Conservation (phyloP, 2,888 invertebrate genomes). For the Drosophila ezoana region DNA sequence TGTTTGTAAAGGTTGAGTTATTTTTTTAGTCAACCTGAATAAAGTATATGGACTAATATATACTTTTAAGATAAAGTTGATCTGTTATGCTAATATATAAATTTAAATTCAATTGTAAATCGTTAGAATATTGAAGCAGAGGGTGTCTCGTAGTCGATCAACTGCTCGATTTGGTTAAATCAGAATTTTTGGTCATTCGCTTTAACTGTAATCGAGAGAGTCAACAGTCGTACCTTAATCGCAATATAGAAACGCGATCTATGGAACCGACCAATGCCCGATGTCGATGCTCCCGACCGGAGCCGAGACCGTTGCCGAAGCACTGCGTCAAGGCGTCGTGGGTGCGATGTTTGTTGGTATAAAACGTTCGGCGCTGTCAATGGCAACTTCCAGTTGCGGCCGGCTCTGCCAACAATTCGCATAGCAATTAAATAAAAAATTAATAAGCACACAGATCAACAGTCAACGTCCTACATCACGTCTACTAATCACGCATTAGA, state of each 20-base stretch:
- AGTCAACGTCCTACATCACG: conserved; percentile 41
- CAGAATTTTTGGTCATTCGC: conserved; percentile 38
- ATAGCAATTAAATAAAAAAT: conserved; percentile 14
- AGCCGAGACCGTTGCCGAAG: conserved; percentile 23
- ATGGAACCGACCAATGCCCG: conserved; percentile 46
- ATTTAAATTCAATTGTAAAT: no score
- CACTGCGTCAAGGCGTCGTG: conserved; percentile 33
- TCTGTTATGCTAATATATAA: no score
- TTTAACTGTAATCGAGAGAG: conserved; percentile 1
- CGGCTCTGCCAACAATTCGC: conserved; percentile 58
- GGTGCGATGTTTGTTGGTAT: conserved; percentile 56
- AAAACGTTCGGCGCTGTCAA: conserved; percentile 58
- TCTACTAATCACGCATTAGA: conserved; percentile 20
- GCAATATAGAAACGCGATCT: conserved; percentile 19
- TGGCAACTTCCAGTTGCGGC: conserved; percentile 59
- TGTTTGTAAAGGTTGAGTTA: no score
- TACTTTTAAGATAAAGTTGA: no score
- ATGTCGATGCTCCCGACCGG: conserved; percentile 29
- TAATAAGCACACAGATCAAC: conserved; percentile 16
- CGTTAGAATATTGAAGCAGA: neutral
- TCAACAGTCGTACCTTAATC: conserved; percentile 20
- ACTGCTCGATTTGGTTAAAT: neutral
- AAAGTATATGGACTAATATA: no score
- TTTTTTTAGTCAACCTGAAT: no score
- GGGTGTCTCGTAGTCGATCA: conserved; percentile 1